Conservation (phyloP, 1,140 invertebrate species). For the Oncopeltus fasciatus region DNA sequence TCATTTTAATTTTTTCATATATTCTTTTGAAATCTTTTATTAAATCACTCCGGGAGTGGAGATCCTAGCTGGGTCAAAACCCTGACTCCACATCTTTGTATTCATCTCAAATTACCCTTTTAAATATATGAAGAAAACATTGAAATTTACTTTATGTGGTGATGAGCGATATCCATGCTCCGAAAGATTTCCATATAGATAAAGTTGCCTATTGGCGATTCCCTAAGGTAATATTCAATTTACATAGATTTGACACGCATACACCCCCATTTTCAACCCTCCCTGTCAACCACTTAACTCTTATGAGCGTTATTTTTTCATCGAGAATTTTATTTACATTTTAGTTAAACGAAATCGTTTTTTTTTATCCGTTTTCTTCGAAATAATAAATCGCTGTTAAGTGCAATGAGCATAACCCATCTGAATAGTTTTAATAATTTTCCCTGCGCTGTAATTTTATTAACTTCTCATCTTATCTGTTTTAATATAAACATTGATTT, state of each 20-base stretch:
- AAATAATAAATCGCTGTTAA: too few species aligned
- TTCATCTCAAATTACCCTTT: background rate
- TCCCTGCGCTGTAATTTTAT: too few species aligned
- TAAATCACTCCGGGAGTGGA: background rate
- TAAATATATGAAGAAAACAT: background rate
- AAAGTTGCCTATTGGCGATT: slow-evolving; percentile 2
- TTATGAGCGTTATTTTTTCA: too few species aligned
- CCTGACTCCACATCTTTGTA: background rate
- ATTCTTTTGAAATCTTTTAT: background rate
- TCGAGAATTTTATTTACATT: too few species aligned
- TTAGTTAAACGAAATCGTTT: too few species aligned
- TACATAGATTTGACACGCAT: background rate
- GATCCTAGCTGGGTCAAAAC: background rate
- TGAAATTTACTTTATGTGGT: background rate
- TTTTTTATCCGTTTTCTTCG: too few species aligned
- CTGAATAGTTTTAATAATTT: too few species aligned
- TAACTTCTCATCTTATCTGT: too few species aligned
- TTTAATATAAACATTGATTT: too few species aligned
- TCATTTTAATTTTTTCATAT: slow-evolving; percentile 4
- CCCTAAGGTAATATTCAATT: background rate
- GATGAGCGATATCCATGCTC: background rate
- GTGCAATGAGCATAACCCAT: too few species aligned
- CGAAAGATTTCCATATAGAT: background rate
- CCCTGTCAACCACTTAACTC: too few species aligned
- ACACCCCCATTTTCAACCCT: too few species aligned